phyloP scores from a whole-genome alignment of 2,888 invertebrate genomes.

The Drosophila nigricruria region DNA sequence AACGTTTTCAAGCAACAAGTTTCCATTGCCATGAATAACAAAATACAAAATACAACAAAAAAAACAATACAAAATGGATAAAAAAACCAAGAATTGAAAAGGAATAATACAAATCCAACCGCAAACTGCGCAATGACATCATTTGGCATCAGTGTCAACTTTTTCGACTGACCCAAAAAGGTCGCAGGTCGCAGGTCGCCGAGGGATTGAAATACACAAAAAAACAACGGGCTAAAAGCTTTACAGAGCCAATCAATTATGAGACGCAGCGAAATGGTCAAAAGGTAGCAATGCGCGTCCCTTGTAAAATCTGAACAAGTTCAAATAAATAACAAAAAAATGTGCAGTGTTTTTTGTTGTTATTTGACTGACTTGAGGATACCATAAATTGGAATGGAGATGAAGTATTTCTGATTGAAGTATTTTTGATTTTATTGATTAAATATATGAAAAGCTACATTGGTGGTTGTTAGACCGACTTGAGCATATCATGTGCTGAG shows the following conservation, averaged over 20 bases:
- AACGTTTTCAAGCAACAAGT: constrained; percentile 67
- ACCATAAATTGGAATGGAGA: too few relatives aligned
- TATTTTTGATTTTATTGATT: too few relatives aligned
- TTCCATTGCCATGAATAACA: constrained; percentile 49
- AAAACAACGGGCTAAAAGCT: constrained; percentile 58
- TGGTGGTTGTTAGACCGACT: background rate
- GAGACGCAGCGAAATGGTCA: constrained; percentile 46
- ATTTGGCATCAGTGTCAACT: constrained; percentile 78
- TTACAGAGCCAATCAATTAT: constrained; percentile 69
- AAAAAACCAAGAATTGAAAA: constrained; percentile 36
- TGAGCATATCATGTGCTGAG: background rate
- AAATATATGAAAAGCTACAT: too few relatives aligned
- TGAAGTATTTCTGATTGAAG: too few relatives aligned
- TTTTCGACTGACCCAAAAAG: constrained; percentile 48
- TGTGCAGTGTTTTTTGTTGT: background rate
- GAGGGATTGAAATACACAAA: constrained; percentile 18
- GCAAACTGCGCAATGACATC: constrained; percentile 71
- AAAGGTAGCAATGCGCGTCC: constrained; percentile 62
- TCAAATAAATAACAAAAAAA: constrained; percentile 31
- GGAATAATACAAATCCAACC: constrained; percentile 52
- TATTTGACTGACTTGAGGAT: background rate
- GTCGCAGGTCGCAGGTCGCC: constrained; percentile 42
- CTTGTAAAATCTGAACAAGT: constrained; percentile 29
- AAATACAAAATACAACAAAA: constrained; percentile 21
- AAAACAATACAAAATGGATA: background rate